Conservation (phyloP, 2,113 vertebrate species). For the Aptenodytes forsteri region DNA sequence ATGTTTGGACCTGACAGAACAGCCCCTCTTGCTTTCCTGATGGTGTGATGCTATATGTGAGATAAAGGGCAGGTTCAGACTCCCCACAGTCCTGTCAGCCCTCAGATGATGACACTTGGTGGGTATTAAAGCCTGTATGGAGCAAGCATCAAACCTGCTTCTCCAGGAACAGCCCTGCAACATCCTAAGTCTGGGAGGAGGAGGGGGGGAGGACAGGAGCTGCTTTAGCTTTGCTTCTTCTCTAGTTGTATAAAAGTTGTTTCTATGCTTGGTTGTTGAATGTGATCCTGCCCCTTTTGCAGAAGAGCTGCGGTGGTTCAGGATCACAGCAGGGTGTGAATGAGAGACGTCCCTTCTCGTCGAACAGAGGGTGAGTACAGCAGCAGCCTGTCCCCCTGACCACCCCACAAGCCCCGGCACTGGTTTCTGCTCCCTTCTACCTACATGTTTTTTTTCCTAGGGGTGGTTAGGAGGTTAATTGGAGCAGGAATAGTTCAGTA, state of each 20-base stretch:
- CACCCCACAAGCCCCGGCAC: neutral
- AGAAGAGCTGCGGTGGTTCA: constrained; percentile 36
- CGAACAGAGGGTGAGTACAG: constrained; percentile 25
- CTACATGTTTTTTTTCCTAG: rapidly evolving
- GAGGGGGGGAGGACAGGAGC: neutral
- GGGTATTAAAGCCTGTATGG: neutral
- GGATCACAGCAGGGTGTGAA: neutral
- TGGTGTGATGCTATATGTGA: neutral
- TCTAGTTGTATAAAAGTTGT: neutral
- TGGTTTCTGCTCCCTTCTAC: neutral
- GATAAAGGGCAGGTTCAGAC: neutral
- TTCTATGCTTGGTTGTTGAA: neutral
- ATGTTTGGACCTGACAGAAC: neutral
- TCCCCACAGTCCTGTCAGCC: neutral
- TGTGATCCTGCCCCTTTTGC: neutral
- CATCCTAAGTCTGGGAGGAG: neutral
- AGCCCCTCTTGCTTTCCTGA: neutral
- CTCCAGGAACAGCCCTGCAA: neutral
- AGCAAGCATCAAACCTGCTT: neutral
- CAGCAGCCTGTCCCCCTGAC: neutral
- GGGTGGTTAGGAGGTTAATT: neutral
- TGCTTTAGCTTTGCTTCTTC: neutral
- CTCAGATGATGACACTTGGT: neutral
- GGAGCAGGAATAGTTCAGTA: neutral
- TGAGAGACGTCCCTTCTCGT: neutral